Evolutionary conservation across 2,888 invertebrate genomes (phyloP).

Genomic region (Harmothoe impar): DNA sequence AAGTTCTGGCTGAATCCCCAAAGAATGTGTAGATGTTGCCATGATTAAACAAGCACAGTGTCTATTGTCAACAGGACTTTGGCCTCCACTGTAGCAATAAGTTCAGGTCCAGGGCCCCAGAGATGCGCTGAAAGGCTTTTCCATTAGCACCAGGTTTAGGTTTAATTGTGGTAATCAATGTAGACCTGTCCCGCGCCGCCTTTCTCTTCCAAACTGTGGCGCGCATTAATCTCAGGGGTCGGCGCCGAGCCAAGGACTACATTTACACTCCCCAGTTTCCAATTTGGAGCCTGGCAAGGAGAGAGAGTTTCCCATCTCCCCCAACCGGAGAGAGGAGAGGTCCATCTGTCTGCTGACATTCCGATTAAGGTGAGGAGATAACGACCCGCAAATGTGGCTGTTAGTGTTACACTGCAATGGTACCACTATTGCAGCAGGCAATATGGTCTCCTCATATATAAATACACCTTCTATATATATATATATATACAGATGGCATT

Average conservation of each 20-base stretch:
- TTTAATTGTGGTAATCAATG: constrained; percentile 37
- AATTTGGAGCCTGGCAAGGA: background rate
- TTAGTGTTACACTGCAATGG: too few relatives aligned
- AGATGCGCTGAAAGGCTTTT: background rate
- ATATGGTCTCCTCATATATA: too few relatives aligned
- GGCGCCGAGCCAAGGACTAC: background rate
- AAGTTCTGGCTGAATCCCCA: too few relatives aligned
- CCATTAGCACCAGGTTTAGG: background rate
- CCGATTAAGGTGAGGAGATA: background rate
- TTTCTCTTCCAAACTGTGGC: background rate
- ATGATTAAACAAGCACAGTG: background rate
- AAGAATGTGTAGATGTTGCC: too few relatives aligned
- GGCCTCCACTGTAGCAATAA: background rate
- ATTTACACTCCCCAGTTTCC: constrained; percentile 19
- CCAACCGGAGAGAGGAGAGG: background rate
- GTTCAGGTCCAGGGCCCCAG: background rate
- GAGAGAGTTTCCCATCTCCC: background rate
- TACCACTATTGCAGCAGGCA: too few relatives aligned
- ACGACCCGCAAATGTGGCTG: too few relatives aligned
- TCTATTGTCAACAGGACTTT: background rate
- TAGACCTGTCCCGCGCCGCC: too few relatives aligned
- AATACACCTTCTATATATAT: too few relatives aligned
- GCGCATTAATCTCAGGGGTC: constrained; percentile 26
- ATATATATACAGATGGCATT: too few relatives aligned
- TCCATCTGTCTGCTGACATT: background rate